Base-by-base conservation (phyloP, 2,888 invertebrate species). In the Polyommatus icarus region DNA sequence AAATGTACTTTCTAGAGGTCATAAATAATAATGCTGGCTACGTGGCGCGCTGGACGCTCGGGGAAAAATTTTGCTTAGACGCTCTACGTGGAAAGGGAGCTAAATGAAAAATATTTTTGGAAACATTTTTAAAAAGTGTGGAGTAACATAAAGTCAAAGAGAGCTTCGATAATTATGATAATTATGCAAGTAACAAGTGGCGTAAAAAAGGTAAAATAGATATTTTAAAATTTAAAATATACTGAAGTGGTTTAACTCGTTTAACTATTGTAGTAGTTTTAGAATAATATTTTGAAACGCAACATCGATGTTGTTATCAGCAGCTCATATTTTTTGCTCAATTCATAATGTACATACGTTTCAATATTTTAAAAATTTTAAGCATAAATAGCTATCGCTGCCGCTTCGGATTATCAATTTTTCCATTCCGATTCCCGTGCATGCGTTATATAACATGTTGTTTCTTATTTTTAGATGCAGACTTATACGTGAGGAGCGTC, bases 21-120 rank as follows among this genome's bases (percentile, higher is more conserved):
- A 93, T 94, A 92, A 93, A 94, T 94, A 93, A 94, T 94, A 94
- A 93, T 91, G 91, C 87, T 88, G 89, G 87, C 85, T 87, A 85
- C 88, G 84, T 67, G 67, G 67, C 85, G 84, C 84, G 82, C 86
- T 82, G 86, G 86, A 84, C 88, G 84, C 82, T 78, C 80, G 78
- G 80, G 83, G 79, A 80, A 81, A 76, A 80, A 79, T 83, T 82
- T 82, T 81, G 80, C 79, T 80, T 59, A 61, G 77, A 78, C 81
- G 82, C 77, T 79, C 79, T n/a, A 29, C 61, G 79, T 71, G 81
- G 54, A 85, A 40, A 85, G 78, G 36, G 80, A 29, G 67, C 79
- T 40, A 80, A 80, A 73, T 79, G 79, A 79, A 18, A 40, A 81
- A 82, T 79, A 71, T 29, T 76, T 46, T 10, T 32, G 7, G 10